Base-by-base conservation (phyloP, 2,113 vertebrate genomes). In the Agelaius phoeniceus region DNA sequence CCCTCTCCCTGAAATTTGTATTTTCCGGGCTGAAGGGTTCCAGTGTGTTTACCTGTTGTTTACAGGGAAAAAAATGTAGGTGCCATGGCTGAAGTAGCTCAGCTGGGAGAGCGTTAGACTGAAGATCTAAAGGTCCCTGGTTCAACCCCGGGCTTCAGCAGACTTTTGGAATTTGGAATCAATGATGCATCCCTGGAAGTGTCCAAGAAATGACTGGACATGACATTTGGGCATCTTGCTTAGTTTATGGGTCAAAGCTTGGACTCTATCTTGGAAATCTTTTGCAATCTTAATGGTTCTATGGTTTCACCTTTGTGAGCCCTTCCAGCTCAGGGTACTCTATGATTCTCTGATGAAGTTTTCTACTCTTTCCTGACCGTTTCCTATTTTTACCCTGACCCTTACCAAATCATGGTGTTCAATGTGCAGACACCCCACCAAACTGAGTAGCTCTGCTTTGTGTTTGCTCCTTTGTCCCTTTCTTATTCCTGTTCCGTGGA, bases 51-150 rank as follows among this genome's bases (percentile, higher is more conserved):
- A 35, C 35, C 26, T 74, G 24, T 21, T 86, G 11, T 62, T 82
- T 15, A 27, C 1, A 78, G 46, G 7, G 7, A 57, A 89, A 41
- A 0, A 10, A 24, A 3, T 0, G 0, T 2, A 1, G 1, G 0
- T 1, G 2, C 9, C 11, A 15, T 24, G 2, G 87, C 87, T 82
- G 87, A 68, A 89, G 69, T 82, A 82, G 69, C 71, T 89, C 78
- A 75, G 78, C 62, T 89, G 69, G 69, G 87, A 83, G 71, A 75
- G 55, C 5, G 14, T 76, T 76, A 62, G 54, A 83, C 78, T 76
- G 71, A 62, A 83, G 78, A 83, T 83, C 87, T 68, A 41, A 76
- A 89, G 62, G 62, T 83, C 87, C 62, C 71, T 83, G 78, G 87
- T 83, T 89, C 78, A 75, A 54, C 18, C 78, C 87, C 2, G 30